Evolutionary conservation across 1,140 invertebrate genomes (phyloP), one percentile per base, ranked within the genome.

Genomic region (Oppia nitens): DNA sequence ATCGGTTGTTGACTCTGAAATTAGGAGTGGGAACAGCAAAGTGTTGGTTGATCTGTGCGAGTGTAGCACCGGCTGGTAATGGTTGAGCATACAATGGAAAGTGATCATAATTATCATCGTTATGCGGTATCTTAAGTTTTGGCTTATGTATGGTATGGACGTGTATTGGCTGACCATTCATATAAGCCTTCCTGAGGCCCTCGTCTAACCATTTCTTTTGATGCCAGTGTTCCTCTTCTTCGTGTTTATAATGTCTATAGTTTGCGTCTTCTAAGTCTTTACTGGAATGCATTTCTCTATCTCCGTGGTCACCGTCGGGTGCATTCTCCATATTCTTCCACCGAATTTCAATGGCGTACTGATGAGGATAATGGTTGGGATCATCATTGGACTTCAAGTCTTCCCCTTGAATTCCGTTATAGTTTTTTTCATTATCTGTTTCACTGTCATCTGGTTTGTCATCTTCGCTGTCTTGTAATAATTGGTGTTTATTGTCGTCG

Each of bases 161-260:
- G 4, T 50, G 50, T 23, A 29, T 1, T 6, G 17, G 1, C 2
- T 32, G 32, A 28, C 45, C 23, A 21, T 59, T 47, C 14, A 59
- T 54, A 20, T 50, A 50, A 25, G 6, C 20, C 11, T 32, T 20
- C 20, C 14, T 49, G 17, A 21, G 17, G 3, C 28, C 27, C 9
- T 26, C 55, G 11, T 47, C 52, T 3, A 29, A 11, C 60, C 60
- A 60, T 47, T 61, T 61, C 27, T 60, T 61, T 17, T 60, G 27
- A 27, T 61, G 60, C 60, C 60, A 61, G 47, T 61, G 60, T 27
- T 61, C 60, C 25, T 61, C 56, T 29, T 61, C 60, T 28, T 57
- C 11, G 29, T 61, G 60, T 21, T 62, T 57, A 53, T 21, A 60
- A 6, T 45, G 14, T 2, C 60, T 29, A 29, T 61, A 59, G 14